Base-by-base conservation (phyloP, 2,797 vertebrate genomes). In the Philypnodon macrostomus region DNA sequence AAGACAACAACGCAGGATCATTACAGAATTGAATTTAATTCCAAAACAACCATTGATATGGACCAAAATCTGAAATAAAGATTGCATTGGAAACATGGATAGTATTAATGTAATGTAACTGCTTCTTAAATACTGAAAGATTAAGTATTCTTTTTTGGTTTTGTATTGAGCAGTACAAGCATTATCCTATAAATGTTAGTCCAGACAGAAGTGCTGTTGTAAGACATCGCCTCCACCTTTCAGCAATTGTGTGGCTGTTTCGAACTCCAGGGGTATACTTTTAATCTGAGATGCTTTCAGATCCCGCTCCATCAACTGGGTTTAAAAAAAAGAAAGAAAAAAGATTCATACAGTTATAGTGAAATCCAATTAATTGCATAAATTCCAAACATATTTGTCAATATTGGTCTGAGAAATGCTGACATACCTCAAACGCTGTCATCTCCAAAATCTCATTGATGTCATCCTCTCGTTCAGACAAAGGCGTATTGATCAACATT, bases 261-360 rank as follows among this genome's bases (percentile, higher is more conserved):
- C 86, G 67, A 95, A 98, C 84, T 98, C 95, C 69, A 98, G 74
- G 0, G 96, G 91, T 18, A 94, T 57, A 0, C 45, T 75, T 3
- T 77, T 72, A 1, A 17, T 68, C 38, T 84, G 83, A 12, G 76
- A 85, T 80, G 89, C 88, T 52, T 91, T 94, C 63, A 97, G 64
- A 63, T 97, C 92, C 61, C 42, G 85, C 56, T 97, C 92, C 74
- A 98, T 97, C 49, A 98, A 77, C 97, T 99, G 64, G 1, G 60
- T 2, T 47, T 3, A 48, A 51, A 21, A 51, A 21, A 63, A 70
- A 2, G 58, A 23, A 1, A 5, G 5, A 15, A 24, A 10, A 58
- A 2, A 45, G 31, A 10, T 48, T 55, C 10, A 32, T 45, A 8
- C 8, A 35, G 16, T 6, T 40, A 14, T 11, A 8, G 23, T 40